phyloP scores from a whole-genome alignment of 1,140 invertebrate species.

The Nilaparvata lugens region DNA sequence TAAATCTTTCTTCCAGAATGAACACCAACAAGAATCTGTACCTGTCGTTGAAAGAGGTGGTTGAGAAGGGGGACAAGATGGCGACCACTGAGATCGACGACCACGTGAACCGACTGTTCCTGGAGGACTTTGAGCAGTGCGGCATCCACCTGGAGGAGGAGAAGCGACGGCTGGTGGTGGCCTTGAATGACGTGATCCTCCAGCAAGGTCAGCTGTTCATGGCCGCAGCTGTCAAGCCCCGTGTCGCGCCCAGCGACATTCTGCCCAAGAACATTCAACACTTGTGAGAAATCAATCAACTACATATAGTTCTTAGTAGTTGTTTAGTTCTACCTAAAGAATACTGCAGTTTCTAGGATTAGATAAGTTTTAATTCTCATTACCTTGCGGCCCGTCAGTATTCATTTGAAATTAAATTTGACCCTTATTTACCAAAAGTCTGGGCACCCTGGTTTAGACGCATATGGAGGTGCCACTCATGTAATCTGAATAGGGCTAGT shows the following conservation, averaged over 20 bases:
- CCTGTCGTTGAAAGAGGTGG: slow-evolving; percentile 56
- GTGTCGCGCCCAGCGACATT: slow-evolving; percentile 47
- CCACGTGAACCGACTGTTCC: slow-evolving; percentile 79
- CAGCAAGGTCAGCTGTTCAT: slow-evolving; percentile 82
- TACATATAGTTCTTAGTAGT: too few relatives aligned
- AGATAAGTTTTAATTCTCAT: too few relatives aligned
- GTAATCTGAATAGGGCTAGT: too few relatives aligned
- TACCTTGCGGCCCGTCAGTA: too few relatives aligned
- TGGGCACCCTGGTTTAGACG: too few relatives aligned
- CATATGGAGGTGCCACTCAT: too few relatives aligned
- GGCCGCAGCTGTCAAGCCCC: slow-evolving; percentile 56
- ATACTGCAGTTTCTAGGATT: too few relatives aligned
- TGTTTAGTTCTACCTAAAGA: too few relatives aligned
- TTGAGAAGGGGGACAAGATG: slow-evolving; percentile 57
- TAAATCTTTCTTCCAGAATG: slow-evolving; percentile 44
- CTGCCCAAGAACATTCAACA: slow-evolving; percentile 63
- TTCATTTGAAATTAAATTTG: too few relatives aligned
- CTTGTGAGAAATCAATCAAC: slow-evolving; percentile 59
- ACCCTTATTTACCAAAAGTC: too few relatives aligned
- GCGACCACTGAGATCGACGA: slow-evolving; percentile 64
- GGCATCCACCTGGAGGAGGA: slow-evolving; percentile 86
- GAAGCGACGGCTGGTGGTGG: slow-evolving; percentile 65
- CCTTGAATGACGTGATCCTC: slow-evolving; percentile 70
- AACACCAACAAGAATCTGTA: slow-evolving; percentile 86
- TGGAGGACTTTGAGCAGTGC: slow-evolving; percentile 95